phyloP scores from a whole-genome alignment of 2,888 invertebrate species.

The Ypsolopha sequella region DNA sequence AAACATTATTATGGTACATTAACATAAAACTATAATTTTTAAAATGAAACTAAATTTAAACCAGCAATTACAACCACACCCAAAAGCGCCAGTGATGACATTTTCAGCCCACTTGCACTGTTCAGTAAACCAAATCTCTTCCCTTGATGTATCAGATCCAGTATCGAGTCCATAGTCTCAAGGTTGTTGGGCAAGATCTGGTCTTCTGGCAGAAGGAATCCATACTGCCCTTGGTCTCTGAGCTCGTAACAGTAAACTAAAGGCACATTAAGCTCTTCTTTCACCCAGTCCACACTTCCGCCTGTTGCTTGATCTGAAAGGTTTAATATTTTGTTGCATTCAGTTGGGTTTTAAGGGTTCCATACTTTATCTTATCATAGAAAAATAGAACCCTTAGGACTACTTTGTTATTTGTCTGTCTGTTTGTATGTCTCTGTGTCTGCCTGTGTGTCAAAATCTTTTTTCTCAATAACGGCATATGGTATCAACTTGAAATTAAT shows the following conservation, averaged over 20 bases:
- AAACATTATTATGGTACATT: too few species aligned
- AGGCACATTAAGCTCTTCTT: conserved; percentile 72
- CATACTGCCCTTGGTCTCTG: conserved; percentile 74
- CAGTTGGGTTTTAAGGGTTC: too few species aligned
- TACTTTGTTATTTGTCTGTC: too few species aligned
- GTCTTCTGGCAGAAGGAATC: conserved; percentile 76
- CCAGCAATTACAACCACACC: background rate
- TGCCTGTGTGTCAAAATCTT: too few species aligned
- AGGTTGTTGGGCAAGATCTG: conserved; percentile 75
- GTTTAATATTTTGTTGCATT: too few species aligned
- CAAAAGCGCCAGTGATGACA: conserved; percentile 7
- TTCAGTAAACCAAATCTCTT: conserved; percentile 43
- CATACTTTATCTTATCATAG: too few species aligned
- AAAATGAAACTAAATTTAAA: background rate
- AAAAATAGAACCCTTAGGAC: too few species aligned
- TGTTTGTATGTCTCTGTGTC: too few species aligned
- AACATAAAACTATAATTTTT: background rate
- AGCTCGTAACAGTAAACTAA: conserved; percentile 79
- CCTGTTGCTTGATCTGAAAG: conserved; percentile 74
- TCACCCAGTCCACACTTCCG: conserved; percentile 82
- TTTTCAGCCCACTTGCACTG: conserved; percentile 9
- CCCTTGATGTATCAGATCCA: conserved; percentile 45
- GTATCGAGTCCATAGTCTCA: conserved; percentile 67
- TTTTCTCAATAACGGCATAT: too few species aligned
- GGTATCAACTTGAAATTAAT: too few species aligned